Percentiles rank a stretch among this genome's conserved stretches.
Evolutionary conservation across 2,797 vertebrate genomes (phyloP).

Genomic region (Sebastiscus tertius): DNA sequence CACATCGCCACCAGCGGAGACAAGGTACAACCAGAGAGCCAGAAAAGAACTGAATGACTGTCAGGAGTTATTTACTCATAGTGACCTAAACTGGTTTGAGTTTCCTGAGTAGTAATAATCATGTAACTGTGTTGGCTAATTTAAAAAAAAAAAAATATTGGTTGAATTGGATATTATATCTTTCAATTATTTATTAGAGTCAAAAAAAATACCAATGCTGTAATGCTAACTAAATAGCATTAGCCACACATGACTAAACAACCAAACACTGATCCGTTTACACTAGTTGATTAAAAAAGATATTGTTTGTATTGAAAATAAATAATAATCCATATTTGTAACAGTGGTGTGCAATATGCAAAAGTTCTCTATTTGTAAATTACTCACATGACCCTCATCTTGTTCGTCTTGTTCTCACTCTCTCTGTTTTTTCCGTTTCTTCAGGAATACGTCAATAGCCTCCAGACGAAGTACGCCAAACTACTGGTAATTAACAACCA

Average conservation of each 20-base stretch:
- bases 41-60: no score
- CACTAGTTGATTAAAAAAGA: no score
- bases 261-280: not conserved
- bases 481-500: slow-evolving; percentile 87
- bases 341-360: not conserved
- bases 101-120: not conserved
- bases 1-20: slow-evolving; percentile 84
- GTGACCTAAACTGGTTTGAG: not conserved
- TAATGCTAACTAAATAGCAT: not conserved
- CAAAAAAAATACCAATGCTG: not conserved
- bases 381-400: not conserved
- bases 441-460: slow-evolving; percentile 84
- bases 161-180: not conserved
- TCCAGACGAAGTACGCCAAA: slow-evolving; percentile 91
- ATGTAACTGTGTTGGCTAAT: not conserved
- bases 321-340: not conserved
- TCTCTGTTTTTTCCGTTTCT: slow-evolving; percentile 23
- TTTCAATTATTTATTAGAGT: not conserved
- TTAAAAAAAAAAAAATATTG: not conserved
- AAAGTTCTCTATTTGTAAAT: not conserved
- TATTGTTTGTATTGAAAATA: not conserved
- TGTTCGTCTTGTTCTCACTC: not conserved
- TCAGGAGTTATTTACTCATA: not conserved
- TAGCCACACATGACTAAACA: not conserved
- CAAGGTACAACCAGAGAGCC: slow-evolving; percentile 78